These are phyloP conservation scores for Matsumurasca onukii DNA, from an alignment of 1,140 invertebrate genomes.

Conservation along the genomic window DNA sequence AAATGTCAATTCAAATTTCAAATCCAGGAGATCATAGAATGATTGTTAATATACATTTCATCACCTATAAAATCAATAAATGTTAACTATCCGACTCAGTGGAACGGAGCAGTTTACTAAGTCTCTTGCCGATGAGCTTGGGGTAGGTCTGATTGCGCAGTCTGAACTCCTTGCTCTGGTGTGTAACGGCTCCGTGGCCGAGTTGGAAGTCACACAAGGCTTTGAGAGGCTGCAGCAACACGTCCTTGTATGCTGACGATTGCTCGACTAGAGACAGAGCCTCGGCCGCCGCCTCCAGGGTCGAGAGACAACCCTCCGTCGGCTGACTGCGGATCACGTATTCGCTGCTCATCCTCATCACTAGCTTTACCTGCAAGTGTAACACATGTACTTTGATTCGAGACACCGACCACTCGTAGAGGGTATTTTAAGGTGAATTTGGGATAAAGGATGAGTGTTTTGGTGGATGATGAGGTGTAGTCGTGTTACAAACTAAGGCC, in stretches of 20 bases:
- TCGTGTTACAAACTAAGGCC: too few relatives aligned
- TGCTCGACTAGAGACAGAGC: conserved; percentile 77
- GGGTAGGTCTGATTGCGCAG: conserved; percentile 84
- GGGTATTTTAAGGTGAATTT: too few relatives aligned
- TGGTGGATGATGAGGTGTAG: too few relatives aligned
- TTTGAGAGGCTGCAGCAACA: conserved; percentile 75
- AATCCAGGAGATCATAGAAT: too few relatives aligned
- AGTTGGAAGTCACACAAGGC: conserved; percentile 83
- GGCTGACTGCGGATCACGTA: conserved; percentile 94
- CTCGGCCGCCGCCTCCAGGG: conserved; percentile 84
- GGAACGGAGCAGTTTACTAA: conserved; percentile 44
- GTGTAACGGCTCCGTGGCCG: conserved; percentile 86
- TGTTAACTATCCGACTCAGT: too few relatives aligned
- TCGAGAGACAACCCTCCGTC: conserved; percentile 87
- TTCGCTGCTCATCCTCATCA: conserved; percentile 69
- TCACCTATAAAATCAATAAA: too few relatives aligned
- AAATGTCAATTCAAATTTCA: too few relatives aligned
- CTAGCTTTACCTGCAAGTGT: conserved; percentile 73
- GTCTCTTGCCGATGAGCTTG: conserved; percentile 76
- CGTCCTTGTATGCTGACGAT: conserved; percentile 61
- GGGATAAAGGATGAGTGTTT: too few relatives aligned
- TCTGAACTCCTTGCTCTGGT: conserved; percentile 89
- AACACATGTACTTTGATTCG: too few relatives aligned
- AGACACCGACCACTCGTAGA: too few relatives aligned
- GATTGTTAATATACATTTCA: too few relatives aligned